These are phyloP conservation scores for Pogoniulus pusillus DNA, from an alignment of 2,797 vertebrate genomes.

Conservation along the genomic window DNA sequence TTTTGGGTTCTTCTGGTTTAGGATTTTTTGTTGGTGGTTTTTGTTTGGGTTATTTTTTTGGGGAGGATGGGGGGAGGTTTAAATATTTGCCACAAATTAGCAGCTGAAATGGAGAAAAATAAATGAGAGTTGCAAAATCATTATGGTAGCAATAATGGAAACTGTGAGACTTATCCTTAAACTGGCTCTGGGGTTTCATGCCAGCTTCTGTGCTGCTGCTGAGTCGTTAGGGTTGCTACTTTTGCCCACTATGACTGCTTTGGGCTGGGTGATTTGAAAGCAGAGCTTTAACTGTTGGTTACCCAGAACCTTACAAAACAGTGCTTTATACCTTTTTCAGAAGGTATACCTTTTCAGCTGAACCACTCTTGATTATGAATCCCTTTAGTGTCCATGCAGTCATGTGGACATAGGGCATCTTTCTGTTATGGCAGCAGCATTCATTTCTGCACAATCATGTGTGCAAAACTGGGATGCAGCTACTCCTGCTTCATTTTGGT, in stretches of 20 bases:
- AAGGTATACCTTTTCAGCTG: background rate
- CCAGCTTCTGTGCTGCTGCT: background rate
- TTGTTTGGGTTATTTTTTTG: background rate
- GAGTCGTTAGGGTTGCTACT: rapidly evolving
- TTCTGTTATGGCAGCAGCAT: rapidly evolving
- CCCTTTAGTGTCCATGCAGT: background rate
- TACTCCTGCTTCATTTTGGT: background rate
- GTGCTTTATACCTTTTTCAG: background rate
- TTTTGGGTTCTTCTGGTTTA: background rate
- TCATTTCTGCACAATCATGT: background rate
- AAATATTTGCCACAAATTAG: slow-evolving; percentile 10
- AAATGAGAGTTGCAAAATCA: slow-evolving; percentile 20
- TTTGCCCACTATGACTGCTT: background rate
- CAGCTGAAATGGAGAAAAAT: slow-evolving; percentile 28
- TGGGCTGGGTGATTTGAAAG: slow-evolving; percentile 1
- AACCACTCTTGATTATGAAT: background rate
- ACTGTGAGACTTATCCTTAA: slow-evolving; percentile 5
- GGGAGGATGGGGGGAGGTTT: too few species aligned
- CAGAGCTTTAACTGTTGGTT: background rate
- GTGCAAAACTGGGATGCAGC: background rate
- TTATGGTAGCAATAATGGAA: slow-evolving; percentile 38
- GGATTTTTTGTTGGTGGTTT: too few species aligned
- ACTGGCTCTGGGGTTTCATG: background rate
- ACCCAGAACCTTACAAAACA: background rate
- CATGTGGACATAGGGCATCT: background rate